These are phyloP conservation scores for Nemopilema nomurai DNA, from an alignment of 30 jellyfish, hydroid and myxozoan species.

Conservation along the genomic window DNA sequence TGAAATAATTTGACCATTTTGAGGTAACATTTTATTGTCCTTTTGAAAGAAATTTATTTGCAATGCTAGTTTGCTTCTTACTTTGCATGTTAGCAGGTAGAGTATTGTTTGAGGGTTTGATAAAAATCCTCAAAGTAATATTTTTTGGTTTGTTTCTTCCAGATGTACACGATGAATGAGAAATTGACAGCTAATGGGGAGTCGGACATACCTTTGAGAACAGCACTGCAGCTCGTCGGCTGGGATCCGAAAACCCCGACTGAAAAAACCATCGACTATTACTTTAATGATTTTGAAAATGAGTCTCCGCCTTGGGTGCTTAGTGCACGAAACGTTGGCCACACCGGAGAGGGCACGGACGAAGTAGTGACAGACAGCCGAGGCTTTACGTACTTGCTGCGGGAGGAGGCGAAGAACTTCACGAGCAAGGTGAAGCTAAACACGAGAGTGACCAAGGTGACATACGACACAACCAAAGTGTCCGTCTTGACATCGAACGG, in stretches of 20 bases:
- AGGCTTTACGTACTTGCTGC: conserved; percentile 35
- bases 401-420: conserved; percentile 24
- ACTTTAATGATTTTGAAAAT: conserved; percentile 49
- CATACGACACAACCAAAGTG: conserved; percentile 24
- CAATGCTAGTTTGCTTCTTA: too few relatives aligned
- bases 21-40: too few relatives aligned
- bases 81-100: too few relatives aligned
- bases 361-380: conserved; percentile 53
- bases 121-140: background rate
- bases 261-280: conserved; percentile 47
- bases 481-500: conserved; percentile 39
- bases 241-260: conserved; percentile 48
- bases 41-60: too few relatives aligned
- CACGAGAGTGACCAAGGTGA: conserved; percentile 49
- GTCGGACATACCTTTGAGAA: conserved; percentile 24
- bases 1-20: too few relatives aligned
- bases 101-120: too few relatives aligned
- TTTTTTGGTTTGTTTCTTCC: background rate
- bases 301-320: conserved; percentile 34
- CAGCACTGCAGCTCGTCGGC: conserved; percentile 38
- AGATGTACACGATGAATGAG: conserved; percentile 23
- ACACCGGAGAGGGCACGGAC: conserved; percentile 59
- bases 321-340: conserved; percentile 25
- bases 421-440: conserved; percentile 25
- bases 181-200: conserved; percentile 27